Evolutionary conservation across 2,113 vertebrate species (phyloP), one percentile per base, ranked within the genome.

Genomic region (Hymenochirus boettgeri): DNA sequence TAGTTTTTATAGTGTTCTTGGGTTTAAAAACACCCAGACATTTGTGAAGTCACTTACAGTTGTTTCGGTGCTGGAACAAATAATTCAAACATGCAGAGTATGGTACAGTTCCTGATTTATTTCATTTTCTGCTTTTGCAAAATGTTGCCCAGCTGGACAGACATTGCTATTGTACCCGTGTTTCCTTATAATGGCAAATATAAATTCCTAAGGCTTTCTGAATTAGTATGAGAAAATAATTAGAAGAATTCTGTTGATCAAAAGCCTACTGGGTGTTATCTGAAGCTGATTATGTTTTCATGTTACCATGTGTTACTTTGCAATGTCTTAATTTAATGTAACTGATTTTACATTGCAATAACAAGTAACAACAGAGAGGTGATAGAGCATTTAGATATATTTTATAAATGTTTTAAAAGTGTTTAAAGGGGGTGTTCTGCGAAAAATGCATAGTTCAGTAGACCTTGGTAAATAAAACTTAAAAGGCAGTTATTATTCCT

Each of bases 41-140:
- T n/a, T n/a, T n/a, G n/a, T n/a, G n/a, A n/a, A n/a, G n/a, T n/a
- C n/a, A n/a, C n/a, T n/a, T n/a, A n/a, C n/a, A n/a, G n/a, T n/a
- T n/a, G n/a, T n/a, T n/a, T n/a, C n/a, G n/a, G n/a, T n/a, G n/a
- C n/a, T n/a, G n/a, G n/a, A n/a, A n/a, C n/a, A n/a, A n/a, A n/a
- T n/a, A n/a, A n/a, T n/a, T n/a, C n/a, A n/a, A n/a, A n/a, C n/a
- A n/a, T n/a, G n/a, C n/a, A n/a, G n/a, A n/a, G n/a, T n/a, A n/a
- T n/a, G n/a, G n/a, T 58, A 39, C 56, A 66, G 33, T 58, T 39
- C 60, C 33, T 53, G 56, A 69, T 69, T 52, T 59, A 60, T 69
- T 52, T 60, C 56, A 65, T 56, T 48, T 39, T 65, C 63, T 65
- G 54, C 21, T 60, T n/a, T 69, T 46, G 65, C 57, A 31, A 48